Percentiles rank a stretch among this genome's conserved stretches.
Conservation (phyloP, 2,888 invertebrate genomes). For the Drosophila kokeensis region DNA sequence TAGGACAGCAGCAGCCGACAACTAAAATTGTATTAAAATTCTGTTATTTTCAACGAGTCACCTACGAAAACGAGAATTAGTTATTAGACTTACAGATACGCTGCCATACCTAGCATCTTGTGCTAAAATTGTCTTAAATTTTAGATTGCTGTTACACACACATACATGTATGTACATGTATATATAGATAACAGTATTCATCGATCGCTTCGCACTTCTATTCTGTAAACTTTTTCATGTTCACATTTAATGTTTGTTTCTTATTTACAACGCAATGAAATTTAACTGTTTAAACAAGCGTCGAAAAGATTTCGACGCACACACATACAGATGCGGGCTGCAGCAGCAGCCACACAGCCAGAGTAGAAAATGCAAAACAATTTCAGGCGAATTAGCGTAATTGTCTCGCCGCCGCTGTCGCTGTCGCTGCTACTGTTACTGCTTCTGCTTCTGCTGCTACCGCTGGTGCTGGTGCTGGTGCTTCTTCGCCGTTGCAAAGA, state of each 20-base stretch:
- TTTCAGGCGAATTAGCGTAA: conserved; percentile 81
- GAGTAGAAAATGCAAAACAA: conserved; percentile 76
- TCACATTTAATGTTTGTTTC: conserved; percentile 48
- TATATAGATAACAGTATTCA: conserved; percentile 23
- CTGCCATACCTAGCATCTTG: background rate
- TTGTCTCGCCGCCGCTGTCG: conserved; percentile 67
- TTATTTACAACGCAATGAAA: conserved; percentile 76
- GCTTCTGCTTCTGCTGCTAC: conserved; percentile 27
- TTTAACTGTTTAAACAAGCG: conserved; percentile 74
- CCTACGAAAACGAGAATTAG: background rate
- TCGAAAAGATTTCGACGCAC: conserved; percentile 61
- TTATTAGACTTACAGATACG: background rate
- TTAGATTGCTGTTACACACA: conserved; percentile 3
- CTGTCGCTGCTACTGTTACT: conserved; percentile 14
- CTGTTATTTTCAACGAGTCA: background rate
- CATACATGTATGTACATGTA: conserved; percentile 13
- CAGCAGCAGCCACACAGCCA: conserved; percentile 28
- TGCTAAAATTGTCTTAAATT: background rate
- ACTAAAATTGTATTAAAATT: conserved; percentile 53
- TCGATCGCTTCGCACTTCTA: conserved; percentile 42
- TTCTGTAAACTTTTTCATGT: conserved; percentile 33
- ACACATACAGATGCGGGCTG: conserved; percentile 43
- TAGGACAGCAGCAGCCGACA: conserved; percentile 49
- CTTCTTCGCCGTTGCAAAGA: conserved; percentile 49
- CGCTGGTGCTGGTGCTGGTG: conserved; percentile 30